A percentile compares a stretch with the other conserved stretches of the same genome.
These are phyloP conservation scores for Amiota minor DNA, from an alignment of 2,888 invertebrate species.

Conservation along the genomic window DNA sequence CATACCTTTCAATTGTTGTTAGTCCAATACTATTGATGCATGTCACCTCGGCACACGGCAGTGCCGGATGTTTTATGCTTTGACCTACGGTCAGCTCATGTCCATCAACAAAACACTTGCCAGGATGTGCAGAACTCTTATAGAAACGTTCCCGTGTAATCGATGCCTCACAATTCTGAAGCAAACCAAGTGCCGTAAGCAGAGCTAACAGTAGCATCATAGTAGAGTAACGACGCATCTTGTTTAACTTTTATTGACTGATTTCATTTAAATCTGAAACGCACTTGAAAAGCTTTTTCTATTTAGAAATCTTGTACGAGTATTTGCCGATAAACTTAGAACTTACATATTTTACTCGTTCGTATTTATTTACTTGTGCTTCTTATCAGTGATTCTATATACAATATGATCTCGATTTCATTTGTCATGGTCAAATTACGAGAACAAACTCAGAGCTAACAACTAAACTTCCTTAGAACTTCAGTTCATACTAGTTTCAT, in stretches of 20 bases:
- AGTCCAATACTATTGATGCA: constrained; percentile 23
- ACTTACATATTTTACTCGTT: no score
- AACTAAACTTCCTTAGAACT: no score
- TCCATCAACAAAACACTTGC: constrained; percentile 21
- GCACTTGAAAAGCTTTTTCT: background rate
- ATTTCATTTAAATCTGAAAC: constrained; percentile 31
- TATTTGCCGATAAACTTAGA: background rate
- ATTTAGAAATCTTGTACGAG: background rate
- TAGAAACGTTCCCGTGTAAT: background rate
- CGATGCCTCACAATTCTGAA: background rate
- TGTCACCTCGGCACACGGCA: constrained; percentile 23
- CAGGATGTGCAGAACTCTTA: constrained; percentile 26
- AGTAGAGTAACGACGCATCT: background rate
- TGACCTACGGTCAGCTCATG: constrained; percentile 14
- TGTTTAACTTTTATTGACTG: background rate
- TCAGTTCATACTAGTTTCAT: background rate
- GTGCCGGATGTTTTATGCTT: constrained; percentile 21
- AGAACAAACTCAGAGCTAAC: no score
- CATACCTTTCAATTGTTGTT: constrained; percentile 26
- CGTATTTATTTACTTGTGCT: no score
- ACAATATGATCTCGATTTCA: no score
- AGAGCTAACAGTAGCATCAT: background rate
- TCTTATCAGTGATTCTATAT: no score
- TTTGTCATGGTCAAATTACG: no score
- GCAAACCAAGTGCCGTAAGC: background rate